These are phyloP conservation scores for Brachionus koreanus DNA, from an alignment of 1,140 invertebrate genomes.

Conservation along the genomic window DNA sequence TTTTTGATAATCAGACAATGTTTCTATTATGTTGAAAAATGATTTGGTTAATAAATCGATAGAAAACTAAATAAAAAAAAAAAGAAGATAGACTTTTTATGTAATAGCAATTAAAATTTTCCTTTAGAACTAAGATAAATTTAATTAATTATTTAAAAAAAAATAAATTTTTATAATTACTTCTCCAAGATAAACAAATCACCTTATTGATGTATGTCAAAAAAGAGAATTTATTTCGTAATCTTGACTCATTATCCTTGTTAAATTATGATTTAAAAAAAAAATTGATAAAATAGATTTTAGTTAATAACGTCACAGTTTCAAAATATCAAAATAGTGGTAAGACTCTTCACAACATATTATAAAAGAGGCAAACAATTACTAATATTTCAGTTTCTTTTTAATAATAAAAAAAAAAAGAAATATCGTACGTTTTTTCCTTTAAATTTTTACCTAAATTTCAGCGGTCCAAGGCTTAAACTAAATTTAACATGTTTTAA, in stretches of 20 bases:
- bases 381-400: background rate
- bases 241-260: background rate
- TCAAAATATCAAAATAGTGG: background rate
- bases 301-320: background rate
- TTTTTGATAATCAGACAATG: constrained; percentile 5
- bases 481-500: too few species aligned
- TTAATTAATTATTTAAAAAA: too few species aligned
- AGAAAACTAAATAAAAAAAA: background rate
- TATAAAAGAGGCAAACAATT: background rate
- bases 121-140: too few species aligned
- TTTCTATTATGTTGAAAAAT: background rate
- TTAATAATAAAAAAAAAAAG: background rate
- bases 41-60: background rate
- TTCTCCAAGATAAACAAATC: background rate
- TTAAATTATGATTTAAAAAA: background rate
- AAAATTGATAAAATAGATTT: background rate
- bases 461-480: too few species aligned
- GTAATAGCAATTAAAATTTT: background rate
- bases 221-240: background rate
- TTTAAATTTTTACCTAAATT: too few species aligned
- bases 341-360: background rate
- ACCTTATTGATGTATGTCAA: background rate
- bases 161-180: too few species aligned
- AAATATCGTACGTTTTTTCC: background rate
- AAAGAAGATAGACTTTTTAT: background rate